These are phyloP conservation scores for Apocheima hispidaria DNA, from an alignment of 2,888 invertebrate species.

Conservation along the genomic window DNA sequence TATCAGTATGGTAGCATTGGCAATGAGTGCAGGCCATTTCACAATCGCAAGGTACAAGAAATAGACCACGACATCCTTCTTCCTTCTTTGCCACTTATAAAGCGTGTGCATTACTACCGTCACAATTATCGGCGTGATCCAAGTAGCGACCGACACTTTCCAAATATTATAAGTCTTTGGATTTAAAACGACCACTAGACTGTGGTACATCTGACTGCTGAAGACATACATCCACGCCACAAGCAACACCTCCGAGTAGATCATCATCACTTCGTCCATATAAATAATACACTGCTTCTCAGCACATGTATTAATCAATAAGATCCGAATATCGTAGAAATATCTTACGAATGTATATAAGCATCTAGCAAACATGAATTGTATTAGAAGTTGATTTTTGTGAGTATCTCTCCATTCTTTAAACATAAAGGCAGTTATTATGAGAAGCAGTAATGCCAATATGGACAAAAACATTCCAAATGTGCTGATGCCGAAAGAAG, in stretches of 20 bases:
- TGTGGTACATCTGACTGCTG: constrained; percentile 69
- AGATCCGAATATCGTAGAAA: constrained; percentile 54
- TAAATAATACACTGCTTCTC: constrained; percentile 39
- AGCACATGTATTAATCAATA: constrained; percentile 44
- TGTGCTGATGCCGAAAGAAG: constrained; percentile 54
- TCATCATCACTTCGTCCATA: constrained; percentile 51
- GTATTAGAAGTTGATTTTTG: constrained; percentile 75
- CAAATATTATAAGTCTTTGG: constrained; percentile 51
- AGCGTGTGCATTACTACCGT: constrained; percentile 45
- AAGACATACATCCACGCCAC: constrained; percentile 76
- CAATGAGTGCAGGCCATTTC: constrained; percentile 72
- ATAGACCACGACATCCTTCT: constrained; percentile 42
- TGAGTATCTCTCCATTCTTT: constrained; percentile 70
- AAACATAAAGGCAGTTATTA: constrained; percentile 67
- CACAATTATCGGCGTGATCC: constrained; percentile 59
- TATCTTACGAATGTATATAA: constrained; percentile 64
- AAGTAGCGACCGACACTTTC: constrained; percentile 61
- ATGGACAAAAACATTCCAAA: constrained; percentile 64
- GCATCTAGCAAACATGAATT: constrained; percentile 72
- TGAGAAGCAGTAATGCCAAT: constrained; percentile 60
- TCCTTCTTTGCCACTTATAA: constrained; percentile 39
- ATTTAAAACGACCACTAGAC: constrained; percentile 69
- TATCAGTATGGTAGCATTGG: constrained; percentile 64
- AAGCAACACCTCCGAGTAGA: constrained; percentile 67
- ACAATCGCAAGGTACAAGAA: constrained; percentile 57